Evolutionary conservation across 30 jellyfish, hydroid and myxozoan species (phyloP).

Genomic region (Aurelia coerulea): DNA sequence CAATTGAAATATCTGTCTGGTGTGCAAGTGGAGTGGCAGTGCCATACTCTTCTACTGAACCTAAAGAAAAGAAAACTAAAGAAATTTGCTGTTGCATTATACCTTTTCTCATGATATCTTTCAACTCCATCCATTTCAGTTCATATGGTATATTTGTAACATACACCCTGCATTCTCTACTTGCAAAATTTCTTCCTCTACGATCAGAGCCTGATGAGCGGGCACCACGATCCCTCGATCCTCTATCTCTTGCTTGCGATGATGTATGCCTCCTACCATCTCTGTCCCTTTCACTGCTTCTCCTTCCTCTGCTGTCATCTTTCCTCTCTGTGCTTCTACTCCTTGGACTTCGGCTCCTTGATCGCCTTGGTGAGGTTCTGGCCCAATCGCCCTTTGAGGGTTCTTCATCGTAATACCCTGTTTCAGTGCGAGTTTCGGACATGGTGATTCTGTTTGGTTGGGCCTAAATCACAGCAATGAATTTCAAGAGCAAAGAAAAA

Average conservation of each 20-base stretch:
- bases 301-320: constrained; percentile 44
- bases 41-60: too few species aligned
- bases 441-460: too few species aligned
- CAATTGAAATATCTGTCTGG: too few species aligned
- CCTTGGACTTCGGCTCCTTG: constrained; percentile 58
- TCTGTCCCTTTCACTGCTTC: constrained; percentile 52
- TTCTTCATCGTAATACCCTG: constrained; percentile 28
- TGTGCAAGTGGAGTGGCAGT: too few species aligned
- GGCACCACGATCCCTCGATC: constrained; percentile 48
- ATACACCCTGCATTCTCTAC: constrained; percentile 89
- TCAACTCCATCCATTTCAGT: constrained; percentile 92
- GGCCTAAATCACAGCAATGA: too few species aligned
- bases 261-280: constrained; percentile 37
- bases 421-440: neutral
- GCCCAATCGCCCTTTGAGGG: constrained; percentile 16
- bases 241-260: neutral
- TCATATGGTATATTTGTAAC: constrained; percentile 90
- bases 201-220: constrained; percentile 31
- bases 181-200: constrained; percentile 63
- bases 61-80: too few species aligned
- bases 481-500: too few species aligned
- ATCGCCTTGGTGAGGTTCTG: constrained; percentile 8
- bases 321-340: constrained; percentile 23
- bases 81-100: neutral
- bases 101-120: constrained; percentile 98